Conservation (phyloP, 2,113 vertebrate species). For the Pangasianodon gigas region DNA sequence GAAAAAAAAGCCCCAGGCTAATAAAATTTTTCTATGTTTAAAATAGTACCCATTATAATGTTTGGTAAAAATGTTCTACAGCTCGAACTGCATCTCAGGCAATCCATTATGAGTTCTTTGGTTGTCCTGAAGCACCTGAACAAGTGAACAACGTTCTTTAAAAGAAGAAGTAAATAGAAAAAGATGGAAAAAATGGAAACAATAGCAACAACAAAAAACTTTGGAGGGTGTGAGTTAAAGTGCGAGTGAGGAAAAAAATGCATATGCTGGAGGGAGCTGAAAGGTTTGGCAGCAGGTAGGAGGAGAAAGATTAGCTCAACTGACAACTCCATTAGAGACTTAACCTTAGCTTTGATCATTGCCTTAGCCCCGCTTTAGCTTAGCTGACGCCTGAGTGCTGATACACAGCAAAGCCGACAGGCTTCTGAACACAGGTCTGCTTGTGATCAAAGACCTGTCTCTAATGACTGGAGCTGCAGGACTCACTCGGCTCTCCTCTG, state of each 20-base stretch:
- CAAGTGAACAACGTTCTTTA: neutral
- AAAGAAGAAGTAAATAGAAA: neutral
- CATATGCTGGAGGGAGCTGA: slow-evolving; percentile 57
- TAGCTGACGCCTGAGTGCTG: slow-evolving; percentile 53
- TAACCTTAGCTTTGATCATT: slow-evolving; percentile 80
- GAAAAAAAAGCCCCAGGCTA: no score
- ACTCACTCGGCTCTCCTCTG: slow-evolving; percentile 46
- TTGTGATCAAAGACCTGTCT: slow-evolving; percentile 69
- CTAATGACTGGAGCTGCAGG: slow-evolving; percentile 49
- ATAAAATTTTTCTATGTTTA: neutral
- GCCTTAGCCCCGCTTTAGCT: slow-evolving; percentile 69
- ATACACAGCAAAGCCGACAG: slow-evolving; percentile 75
- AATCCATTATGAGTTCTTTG: neutral
- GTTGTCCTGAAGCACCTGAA: neutral
- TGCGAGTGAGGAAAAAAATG: slow-evolving; percentile 18
- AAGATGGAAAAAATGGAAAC: neutral
- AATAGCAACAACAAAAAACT: neutral
- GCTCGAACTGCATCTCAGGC: neutral
- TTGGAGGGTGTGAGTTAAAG: neutral
- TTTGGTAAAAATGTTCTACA: neutral
- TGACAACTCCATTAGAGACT: slow-evolving; percentile 77
- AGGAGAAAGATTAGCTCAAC: slow-evolving; percentile 71
- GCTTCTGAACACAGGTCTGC: slow-evolving; percentile 60
- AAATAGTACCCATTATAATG: neutral
- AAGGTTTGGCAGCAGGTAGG: slow-evolving; percentile 62